Conservation (phyloP, 2,113 vertebrate genomes). For the Elgaria multicarinata region DNA sequence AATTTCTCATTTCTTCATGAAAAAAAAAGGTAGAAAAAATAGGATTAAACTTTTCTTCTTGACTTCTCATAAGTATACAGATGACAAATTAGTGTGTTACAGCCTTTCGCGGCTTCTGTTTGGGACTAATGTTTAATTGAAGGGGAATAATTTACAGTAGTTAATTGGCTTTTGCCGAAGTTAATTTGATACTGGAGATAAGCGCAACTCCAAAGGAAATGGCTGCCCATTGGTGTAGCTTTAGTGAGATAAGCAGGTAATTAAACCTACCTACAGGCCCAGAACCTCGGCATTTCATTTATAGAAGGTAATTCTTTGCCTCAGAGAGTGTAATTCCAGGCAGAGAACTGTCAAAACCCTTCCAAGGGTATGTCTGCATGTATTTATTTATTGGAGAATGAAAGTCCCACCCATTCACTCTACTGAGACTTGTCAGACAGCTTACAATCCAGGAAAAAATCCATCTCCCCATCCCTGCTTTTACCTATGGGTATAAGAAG, state of each 20-base stretch:
- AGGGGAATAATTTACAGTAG: conserved; percentile 76
- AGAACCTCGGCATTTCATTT: conserved; percentile 9
- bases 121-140: conserved; percentile 74
- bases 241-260: conserved; percentile 66
- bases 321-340: conserved; percentile 37
- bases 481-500: too few relatives aligned
- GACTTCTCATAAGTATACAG: conserved; percentile 51
- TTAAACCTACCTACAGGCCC: conserved; percentile 53
- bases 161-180: conserved; percentile 77
- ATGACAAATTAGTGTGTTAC: conserved; percentile 72
- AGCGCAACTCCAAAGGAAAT: conserved; percentile 61
- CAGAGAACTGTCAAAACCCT: not conserved
- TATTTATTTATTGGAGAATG: not conserved
- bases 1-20: conserved; percentile 69
- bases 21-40: not conserved
- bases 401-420: too few relatives aligned
- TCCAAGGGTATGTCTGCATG: not conserved
- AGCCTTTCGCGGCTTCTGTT: conserved; percentile 67
- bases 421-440: not conserved
- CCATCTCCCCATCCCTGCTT: not conserved
- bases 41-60: conserved; percentile 55
- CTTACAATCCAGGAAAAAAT: not conserved
- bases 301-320: conserved; percentile 40
- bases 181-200: conserved; percentile 76
- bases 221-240: conserved; percentile 54